Percentiles rank a stretch among this genome's conserved stretches.
These are phyloP conservation scores for Lipotes vexillifer DNA, from an alignment of 2,113 vertebrate genomes.

Conservation along the genomic window DNA sequence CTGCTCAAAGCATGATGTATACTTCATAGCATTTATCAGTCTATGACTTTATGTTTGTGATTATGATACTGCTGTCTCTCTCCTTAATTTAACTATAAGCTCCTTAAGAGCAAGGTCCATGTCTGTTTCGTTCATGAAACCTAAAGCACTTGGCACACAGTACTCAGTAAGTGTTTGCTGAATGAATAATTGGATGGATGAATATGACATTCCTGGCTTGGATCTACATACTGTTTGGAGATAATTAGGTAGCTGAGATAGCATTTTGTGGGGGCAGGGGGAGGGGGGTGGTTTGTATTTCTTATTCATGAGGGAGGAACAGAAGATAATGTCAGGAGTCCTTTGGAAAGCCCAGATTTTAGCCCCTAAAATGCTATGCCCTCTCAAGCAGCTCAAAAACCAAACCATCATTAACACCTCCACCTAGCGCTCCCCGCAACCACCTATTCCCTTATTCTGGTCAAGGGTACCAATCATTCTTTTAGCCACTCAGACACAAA, in stretches of 20 bases:
- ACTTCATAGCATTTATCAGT: neutral
- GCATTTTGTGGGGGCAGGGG: neutral
- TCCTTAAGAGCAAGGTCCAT: neutral
- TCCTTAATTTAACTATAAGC: neutral
- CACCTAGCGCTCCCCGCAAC: neutral
- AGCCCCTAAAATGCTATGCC: neutral
- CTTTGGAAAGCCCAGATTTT: neutral
- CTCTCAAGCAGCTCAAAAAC: neutral
- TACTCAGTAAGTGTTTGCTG: neutral
- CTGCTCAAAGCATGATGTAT: neutral
- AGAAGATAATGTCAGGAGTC: neutral
- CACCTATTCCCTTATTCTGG: neutral
- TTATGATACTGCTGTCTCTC: neutral
- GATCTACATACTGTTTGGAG: neutral
- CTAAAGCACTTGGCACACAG: neutral
- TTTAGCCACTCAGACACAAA: neutral
- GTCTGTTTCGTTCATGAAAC: neutral
- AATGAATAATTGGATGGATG: neutral
- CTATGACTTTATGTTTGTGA: neutral
- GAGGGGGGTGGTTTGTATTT: neutral
- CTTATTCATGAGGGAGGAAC: neutral
- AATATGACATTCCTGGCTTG: neutral
- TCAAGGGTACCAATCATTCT: neutral
- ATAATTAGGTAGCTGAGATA: neutral
- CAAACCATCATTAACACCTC: neutral